These are phyloP conservation scores for Theristicus caerulescens DNA, from an alignment of 2,113 vertebrate species.

Conservation along the genomic window DNA sequence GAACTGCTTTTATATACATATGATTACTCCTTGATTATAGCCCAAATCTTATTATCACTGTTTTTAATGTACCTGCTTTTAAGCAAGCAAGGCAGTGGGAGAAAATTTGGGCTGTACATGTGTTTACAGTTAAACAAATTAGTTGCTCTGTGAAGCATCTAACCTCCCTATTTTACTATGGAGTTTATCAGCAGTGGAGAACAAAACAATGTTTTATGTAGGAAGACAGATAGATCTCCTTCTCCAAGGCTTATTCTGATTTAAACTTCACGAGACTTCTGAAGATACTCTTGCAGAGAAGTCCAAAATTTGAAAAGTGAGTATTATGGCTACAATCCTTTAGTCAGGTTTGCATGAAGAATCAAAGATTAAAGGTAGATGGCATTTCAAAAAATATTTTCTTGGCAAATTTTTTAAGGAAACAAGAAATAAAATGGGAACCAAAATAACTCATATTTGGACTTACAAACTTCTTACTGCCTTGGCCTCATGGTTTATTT, in stretches of 20 bases:
- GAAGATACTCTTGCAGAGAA: neutral
- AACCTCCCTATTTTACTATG: neutral
- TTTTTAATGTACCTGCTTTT: neutral
- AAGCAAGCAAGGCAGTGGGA: neutral
- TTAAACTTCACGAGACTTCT: neutral
- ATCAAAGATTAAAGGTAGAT: neutral
- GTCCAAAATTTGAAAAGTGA: neutral
- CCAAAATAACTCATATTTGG: neutral
- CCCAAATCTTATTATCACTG: neutral
- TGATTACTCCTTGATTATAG: neutral
- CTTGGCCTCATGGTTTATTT: neutral
- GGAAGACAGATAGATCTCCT: neutral
- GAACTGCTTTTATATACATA: neutral
- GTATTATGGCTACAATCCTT: neutral
- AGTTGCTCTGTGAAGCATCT: neutral
- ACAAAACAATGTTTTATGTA: neutral
- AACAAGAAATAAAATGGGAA: neutral
- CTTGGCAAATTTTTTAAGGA: neutral
- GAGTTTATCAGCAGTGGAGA: neutral
- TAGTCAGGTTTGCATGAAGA: neutral
- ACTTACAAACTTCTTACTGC: neutral
- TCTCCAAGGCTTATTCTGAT: neutral
- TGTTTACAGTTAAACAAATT: neutral
- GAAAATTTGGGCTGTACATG: neutral
- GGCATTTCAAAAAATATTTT: neutral